Evolutionary conservation across 2,888 invertebrate species (phyloP).

Genomic region (Eurytoma californica): DNA sequence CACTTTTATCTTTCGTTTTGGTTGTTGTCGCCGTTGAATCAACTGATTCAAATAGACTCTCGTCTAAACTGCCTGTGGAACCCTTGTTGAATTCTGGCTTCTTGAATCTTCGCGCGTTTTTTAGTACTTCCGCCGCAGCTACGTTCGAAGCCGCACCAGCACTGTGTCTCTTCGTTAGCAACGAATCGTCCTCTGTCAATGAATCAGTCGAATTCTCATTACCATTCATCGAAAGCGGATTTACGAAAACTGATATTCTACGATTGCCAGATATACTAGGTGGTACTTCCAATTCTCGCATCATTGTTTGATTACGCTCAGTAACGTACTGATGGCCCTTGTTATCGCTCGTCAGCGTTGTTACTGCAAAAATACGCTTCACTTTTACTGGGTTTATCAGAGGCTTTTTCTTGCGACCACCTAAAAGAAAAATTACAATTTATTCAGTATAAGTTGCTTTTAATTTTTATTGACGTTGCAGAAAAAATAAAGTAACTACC

Average conservation of each 20-base stretch:
- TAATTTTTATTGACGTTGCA: neutral
- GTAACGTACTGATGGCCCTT: constrained; percentile 75
- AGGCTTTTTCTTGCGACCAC: constrained; percentile 64
- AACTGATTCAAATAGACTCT: constrained; percentile 70
- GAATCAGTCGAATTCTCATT: constrained; percentile 72
- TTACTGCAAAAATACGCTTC: constrained; percentile 77
- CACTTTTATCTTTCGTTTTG: constrained; percentile 68
- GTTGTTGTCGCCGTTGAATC: constrained; percentile 60
- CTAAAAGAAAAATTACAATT: constrained; percentile 10
- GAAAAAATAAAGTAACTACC: constrained; percentile 35
- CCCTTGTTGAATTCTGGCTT: constrained; percentile 69
- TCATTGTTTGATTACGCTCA: constrained; percentile 71
- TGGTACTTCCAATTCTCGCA: constrained; percentile 76
- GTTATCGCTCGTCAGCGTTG: constrained; percentile 75
- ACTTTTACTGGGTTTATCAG: constrained; percentile 74
- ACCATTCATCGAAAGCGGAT: constrained; percentile 77
- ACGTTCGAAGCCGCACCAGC: constrained; percentile 32
- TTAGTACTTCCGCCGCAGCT: constrained; percentile 66
- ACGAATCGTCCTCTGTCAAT: constrained; percentile 68
- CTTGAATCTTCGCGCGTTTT: constrained; percentile 71
- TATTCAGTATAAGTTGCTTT: neutral
- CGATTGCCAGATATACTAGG: constrained; percentile 76
- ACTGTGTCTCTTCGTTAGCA: constrained; percentile 60
- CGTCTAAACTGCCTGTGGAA: constrained; percentile 70
- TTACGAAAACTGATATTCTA: constrained; percentile 82